Percentiles rank a stretch among this genome's conserved stretches.
phyloP scores from a whole-genome alignment of 2,888 invertebrate genomes.

The Agelastica alni region DNA sequence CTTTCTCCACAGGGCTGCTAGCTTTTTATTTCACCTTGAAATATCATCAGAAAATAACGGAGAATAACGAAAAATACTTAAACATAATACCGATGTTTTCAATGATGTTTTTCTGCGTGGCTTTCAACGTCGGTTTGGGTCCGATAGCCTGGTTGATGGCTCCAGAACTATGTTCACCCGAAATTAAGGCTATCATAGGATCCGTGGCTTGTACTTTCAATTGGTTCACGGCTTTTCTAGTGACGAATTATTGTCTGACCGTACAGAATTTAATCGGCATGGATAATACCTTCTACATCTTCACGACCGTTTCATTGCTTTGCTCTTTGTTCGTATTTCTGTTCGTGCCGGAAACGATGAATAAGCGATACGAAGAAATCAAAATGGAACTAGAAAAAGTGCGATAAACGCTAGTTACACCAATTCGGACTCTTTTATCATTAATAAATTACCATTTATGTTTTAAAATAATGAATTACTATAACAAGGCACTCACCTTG shows the following conservation, averaged over 20 bases:
- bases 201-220: slow-evolving; percentile 81
- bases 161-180: slow-evolving; percentile 79
- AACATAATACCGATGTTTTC: slow-evolving; percentile 65
- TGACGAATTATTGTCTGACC: slow-evolving; percentile 73
- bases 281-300: slow-evolving; percentile 76
- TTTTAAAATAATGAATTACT: too few relatives aligned
- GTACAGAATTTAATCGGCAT: slow-evolving; percentile 62
- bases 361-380: slow-evolving; percentile 35
- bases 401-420: too few relatives aligned
- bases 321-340: slow-evolving; percentile 65
- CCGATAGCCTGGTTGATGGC: slow-evolving; percentile 89
- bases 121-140: slow-evolving; percentile 81
- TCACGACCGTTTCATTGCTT: slow-evolving; percentile 67
- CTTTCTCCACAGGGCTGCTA: slow-evolving; percentile 67
- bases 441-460: too few relatives aligned
- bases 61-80: slow-evolving; percentile 53
- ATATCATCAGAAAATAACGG: too few relatives aligned
- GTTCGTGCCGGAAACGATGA: slow-evolving; percentile 50
- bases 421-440: too few relatives aligned
- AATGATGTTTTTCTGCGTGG: slow-evolving; percentile 78
- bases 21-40: slow-evolving; percentile 70
- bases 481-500: too few relatives aligned
- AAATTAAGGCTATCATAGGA: slow-evolving; percentile 76
- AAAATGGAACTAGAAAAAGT: not conserved
- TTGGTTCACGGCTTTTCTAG: slow-evolving; percentile 80